These are phyloP conservation scores for Tragopan temminckii DNA, from an alignment of 2,797 vertebrate genomes.

Conservation along the genomic window DNA sequence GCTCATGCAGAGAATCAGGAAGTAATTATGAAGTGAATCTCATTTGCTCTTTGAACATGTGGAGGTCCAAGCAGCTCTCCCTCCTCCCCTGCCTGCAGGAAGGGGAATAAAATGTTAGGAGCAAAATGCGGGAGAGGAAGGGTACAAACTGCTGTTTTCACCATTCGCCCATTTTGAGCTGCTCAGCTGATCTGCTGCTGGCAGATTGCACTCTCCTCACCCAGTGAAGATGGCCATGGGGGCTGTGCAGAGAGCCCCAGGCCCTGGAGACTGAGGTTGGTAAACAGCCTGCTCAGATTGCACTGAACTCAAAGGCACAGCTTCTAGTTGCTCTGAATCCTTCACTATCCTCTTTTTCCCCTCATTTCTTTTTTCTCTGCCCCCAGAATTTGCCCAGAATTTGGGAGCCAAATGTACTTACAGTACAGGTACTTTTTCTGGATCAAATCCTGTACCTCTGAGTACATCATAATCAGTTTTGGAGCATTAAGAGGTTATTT, in stretches of 20 bases:
- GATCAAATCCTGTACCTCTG: background rate
- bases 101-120: background rate
- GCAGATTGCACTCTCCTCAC: background rate
- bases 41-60: background rate
- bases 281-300: background rate
- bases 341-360: background rate
- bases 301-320: background rate
- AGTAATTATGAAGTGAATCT: background rate
- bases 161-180: slow-evolving; percentile 7
- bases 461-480: background rate
- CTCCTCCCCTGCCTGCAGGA: rapidly evolving
- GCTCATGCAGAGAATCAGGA: background rate
- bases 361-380: background rate
- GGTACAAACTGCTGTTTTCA: rapidly evolving
- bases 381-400: background rate
- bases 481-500: background rate
- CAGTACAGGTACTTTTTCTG: background rate
- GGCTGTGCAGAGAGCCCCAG: background rate
- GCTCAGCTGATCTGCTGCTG: slow-evolving; percentile 9
- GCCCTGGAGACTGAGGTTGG: background rate
- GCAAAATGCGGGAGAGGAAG: background rate
- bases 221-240: background rate
- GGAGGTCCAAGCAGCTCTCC: background rate
- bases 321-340: background rate
- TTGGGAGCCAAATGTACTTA: background rate